A percentile compares a stretch with the other conserved stretches of the same genome.
These are phyloP conservation scores for Tragelaphus eurycerus DNA, from an alignment of 2,797 vertebrate genomes.

Conservation along the genomic window DNA sequence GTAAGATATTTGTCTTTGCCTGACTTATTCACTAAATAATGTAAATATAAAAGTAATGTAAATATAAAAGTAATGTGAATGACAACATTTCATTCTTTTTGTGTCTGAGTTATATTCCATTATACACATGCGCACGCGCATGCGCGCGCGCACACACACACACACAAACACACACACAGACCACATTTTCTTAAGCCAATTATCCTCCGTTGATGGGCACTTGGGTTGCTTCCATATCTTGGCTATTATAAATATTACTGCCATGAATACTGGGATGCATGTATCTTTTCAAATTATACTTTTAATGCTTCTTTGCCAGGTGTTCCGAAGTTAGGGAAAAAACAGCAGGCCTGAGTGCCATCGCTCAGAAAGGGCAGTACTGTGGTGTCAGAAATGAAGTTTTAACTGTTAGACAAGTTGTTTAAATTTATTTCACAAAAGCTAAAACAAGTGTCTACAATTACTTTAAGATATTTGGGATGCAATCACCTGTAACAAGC, in stretches of 20 bases:
- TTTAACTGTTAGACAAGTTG: neutral
- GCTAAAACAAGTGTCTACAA: neutral
- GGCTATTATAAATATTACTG: neutral
- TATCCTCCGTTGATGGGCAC: neutral
- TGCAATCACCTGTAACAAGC: neutral
- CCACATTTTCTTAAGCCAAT: neutral
- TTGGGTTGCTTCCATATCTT: neutral
- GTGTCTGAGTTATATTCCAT: neutral
- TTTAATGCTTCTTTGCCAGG: neutral
- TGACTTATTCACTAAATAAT: neutral
- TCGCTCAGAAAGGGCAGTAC: neutral
- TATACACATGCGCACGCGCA: neutral
- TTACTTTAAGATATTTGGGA: neutral
- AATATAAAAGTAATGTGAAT: neutral
- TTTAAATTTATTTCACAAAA: constrained; percentile 18
- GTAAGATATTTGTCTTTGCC: neutral
- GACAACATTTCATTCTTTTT: neutral
- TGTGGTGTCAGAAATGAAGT: neutral
- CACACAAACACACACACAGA: neutral
- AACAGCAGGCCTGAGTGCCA: neutral
- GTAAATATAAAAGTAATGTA: neutral
- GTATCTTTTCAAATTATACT: neutral
- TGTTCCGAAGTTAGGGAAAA: neutral
- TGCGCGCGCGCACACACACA: too few species aligned
- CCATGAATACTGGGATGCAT: neutral